These are phyloP conservation scores for Aphelenchoides fujianensis DNA, from an alignment of 1,140 invertebrate genomes.

Conservation along the genomic window DNA sequence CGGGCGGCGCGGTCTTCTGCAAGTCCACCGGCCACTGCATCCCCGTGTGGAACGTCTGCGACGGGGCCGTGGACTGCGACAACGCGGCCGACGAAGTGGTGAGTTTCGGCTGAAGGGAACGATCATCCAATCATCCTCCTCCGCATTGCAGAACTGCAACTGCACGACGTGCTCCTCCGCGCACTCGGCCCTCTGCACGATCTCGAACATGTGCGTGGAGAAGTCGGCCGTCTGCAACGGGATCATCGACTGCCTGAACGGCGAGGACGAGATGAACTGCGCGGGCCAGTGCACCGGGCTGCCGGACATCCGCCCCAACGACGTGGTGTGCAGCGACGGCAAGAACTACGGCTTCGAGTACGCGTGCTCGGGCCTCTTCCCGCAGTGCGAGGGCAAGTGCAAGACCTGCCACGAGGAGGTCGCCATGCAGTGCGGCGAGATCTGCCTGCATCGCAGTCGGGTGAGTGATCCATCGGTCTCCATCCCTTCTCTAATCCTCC, in stretches of 20 bases:
- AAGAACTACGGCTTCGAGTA: constrained; percentile 28
- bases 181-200: constrained; percentile 29
- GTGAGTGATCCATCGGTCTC: constrained; percentile 1
- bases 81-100: constrained; percentile 41
- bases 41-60: constrained; percentile 46
- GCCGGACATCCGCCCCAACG: neutral
- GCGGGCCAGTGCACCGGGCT: constrained; percentile 26
- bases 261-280: constrained; percentile 46
- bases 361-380: constrained; percentile 32
- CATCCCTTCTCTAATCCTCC: constrained; percentile 9
- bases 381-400: constrained; percentile 27
- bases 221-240: constrained; percentile 37
- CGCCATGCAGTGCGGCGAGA: constrained; percentile 30
- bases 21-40: constrained; percentile 22
- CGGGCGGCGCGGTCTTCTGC: constrained; percentile 34
- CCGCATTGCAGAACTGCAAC: constrained; percentile 40
- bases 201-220: constrained; percentile 33
- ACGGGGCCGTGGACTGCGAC: constrained; percentile 40
- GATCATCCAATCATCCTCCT: constrained; percentile 5
- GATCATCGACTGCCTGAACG: constrained; percentile 33
- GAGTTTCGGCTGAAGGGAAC: neutral
- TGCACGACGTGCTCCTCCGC: constrained; percentile 36
- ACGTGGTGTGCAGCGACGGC: constrained; percentile 17
- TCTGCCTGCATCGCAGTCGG: neutral
- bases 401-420: constrained; percentile 28